Evolutionary conservation across 2,113 vertebrate species (phyloP).

Genomic region (Mormyrus lacerda): DNA sequence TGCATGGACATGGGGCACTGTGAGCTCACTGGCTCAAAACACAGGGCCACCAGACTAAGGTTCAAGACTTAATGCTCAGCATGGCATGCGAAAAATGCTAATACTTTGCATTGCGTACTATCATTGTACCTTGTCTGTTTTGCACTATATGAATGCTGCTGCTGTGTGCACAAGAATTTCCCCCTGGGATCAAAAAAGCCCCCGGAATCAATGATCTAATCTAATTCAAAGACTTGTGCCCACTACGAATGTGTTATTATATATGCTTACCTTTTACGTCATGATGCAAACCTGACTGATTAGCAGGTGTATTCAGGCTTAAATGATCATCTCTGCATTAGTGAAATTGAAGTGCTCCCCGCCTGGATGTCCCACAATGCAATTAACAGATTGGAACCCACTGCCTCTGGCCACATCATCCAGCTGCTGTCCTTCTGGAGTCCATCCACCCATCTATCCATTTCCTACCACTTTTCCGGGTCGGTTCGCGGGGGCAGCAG

Average conservation of each 20-base stretch:
- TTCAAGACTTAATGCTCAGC: not conserved
- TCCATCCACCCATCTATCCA: too few relatives aligned
- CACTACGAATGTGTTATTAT: not conserved
- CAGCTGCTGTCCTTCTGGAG: not conserved
- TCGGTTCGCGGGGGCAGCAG: too few relatives aligned
- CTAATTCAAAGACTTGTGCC: not conserved
- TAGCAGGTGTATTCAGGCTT: not conserved
- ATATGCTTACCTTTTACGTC: not conserved
- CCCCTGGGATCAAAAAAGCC: not conserved
- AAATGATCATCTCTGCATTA: not conserved
- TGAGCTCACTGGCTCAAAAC: not conserved
- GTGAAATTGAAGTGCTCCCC: not conserved
- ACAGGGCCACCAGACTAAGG: not conserved
- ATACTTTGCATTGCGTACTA: not conserved
- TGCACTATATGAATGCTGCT: not conserved
- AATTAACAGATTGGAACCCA: not conserved
- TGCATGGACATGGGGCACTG: slow-evolving; percentile 35
- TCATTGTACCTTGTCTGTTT: not conserved
- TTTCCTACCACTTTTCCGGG: too few relatives aligned
- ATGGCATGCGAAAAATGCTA: not conserved
- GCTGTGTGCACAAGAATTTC: not conserved
- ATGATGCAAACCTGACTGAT: not conserved
- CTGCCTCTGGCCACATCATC: not conserved
- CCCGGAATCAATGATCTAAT: not conserved
- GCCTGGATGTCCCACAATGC: not conserved